Base-by-base conservation (phyloP, 2,888 invertebrate species). In the Parthenolecanium corni region DNA sequence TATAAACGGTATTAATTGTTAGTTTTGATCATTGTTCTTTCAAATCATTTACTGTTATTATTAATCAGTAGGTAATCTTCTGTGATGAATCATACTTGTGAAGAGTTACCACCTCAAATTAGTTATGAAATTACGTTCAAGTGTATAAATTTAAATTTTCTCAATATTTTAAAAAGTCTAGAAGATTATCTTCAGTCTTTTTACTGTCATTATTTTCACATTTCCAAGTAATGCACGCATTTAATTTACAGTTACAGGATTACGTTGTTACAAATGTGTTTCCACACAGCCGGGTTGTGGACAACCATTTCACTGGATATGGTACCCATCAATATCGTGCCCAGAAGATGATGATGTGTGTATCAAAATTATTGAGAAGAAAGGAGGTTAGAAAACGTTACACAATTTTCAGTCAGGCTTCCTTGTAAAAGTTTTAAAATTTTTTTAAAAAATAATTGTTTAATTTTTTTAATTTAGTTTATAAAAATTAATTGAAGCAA, bases 241-340 rank as follows among this genome's bases (percentile, higher is more conserved):
- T 42, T n/a, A 36, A 46, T 24, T 20, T 36, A 20, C 18, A 53
- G 63, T 53, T 2, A 21, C 44, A 12, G 46, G 31, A 24, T 25
- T 90, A 70, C 89, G 89, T 82, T 93, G 93, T 73, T 93, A 92
- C 71, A 84, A 86, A 71, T 93, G 93, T 72, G 88, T 87, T 18
- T 85, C 89, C 6, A 89, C 89, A 6, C 87, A 87, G 56, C 92
- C 92, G 20, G 93, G 93, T 2, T 93, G 93, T 75, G 85, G 82
- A 18, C 82, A 83, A 42, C 82, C 84, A 1, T 87, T 93, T 68
- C 89, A 90, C 72, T 92, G 91, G 90, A 71, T 79, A 11, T 82
- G 80, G 77, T 82, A 83, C 70, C 81, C 89, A 74, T 86, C 89
- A 9, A 83, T 84, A 70, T 80, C 83, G 3, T 93, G 93, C 71